phyloP scores from a whole-genome alignment of 2,113 vertebrate genomes.

The Triplophysa tibetana region DNA sequence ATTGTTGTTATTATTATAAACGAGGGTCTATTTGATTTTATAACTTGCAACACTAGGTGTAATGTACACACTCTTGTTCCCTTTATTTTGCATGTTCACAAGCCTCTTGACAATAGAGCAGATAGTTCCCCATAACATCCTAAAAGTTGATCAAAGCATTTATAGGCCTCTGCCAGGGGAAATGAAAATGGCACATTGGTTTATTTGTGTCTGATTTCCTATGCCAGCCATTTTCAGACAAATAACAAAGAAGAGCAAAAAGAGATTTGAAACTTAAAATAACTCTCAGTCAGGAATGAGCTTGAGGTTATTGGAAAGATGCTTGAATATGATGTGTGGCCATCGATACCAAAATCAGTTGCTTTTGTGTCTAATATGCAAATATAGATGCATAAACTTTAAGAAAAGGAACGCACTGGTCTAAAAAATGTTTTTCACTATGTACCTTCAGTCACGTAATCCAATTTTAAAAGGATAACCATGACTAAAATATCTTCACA shows the following conservation, averaged over 20 bases:
- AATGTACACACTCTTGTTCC: conserved; percentile 4
- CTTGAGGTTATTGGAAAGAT: not conserved
- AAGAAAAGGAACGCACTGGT: not conserved
- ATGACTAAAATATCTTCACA: not conserved
- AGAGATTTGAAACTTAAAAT: not conserved
- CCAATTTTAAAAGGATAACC: not conserved
- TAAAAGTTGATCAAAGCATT: conserved; percentile 21
- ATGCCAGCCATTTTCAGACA: conserved; percentile 2
- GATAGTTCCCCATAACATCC: not conserved
- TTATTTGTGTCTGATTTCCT: conserved; percentile 12
- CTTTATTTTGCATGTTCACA: conserved; percentile 11
- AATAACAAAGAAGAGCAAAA: not conserved
- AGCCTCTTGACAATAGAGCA: conserved; percentile 8
- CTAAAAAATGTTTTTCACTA: not conserved
- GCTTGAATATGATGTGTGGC: not conserved
- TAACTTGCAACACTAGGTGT: not conserved
- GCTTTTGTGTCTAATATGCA: not conserved
- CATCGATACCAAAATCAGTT: not conserved
- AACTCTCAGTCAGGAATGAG: conserved; percentile 6
- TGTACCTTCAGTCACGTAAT: not conserved
- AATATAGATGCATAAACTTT: not conserved
- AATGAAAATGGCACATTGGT: conserved; percentile 18
- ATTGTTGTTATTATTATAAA: conserved; percentile 9
- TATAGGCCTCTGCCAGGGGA: conserved; percentile 24
- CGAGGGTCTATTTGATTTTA: not conserved